phyloP scores from a whole-genome alignment of 35 echinoderm and acorn worm genomes.

The Apostichopus japonicus region DNA sequence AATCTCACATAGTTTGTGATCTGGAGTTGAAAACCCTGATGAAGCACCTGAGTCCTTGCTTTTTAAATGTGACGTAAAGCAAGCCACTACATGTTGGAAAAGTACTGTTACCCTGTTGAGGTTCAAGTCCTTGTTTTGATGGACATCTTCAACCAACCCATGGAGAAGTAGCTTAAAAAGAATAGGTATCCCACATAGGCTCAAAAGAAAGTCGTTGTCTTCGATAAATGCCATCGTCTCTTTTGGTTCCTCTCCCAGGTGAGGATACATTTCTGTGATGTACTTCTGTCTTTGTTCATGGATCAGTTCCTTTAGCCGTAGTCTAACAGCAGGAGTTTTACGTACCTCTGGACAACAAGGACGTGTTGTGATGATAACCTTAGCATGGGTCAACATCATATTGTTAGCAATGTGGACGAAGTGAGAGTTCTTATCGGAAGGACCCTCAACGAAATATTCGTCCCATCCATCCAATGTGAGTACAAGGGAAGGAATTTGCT shows the following conservation, averaged over 20 bases:
- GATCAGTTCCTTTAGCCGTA: constrained; percentile 33
- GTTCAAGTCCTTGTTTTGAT: background rate
- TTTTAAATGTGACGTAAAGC: constrained; percentile 9
- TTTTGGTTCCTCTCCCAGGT: background rate
- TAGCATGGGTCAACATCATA: constrained; percentile 2
- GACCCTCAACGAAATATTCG: background rate
- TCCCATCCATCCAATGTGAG: constrained; percentile 30
- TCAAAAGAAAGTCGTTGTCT: constrained; percentile 38
- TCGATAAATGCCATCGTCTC: constrained; percentile 5
- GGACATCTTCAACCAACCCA: background rate
- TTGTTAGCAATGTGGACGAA: constrained; percentile 22
- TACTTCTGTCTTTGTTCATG: constrained; percentile 10
- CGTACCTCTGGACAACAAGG: background rate
- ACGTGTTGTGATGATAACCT: constrained; percentile 17
- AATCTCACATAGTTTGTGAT: constrained; percentile 36
- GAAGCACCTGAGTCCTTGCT: background rate
- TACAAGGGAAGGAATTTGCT: background rate
- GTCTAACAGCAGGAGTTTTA: background rate
- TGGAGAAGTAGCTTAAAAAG: constrained; percentile 14
- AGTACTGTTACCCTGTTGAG: constrained; percentile 39
- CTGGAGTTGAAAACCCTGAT: background rate
- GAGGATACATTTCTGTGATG: constrained; percentile 1
- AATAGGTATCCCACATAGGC: constrained; percentile 31
- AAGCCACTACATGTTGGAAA: background rate
- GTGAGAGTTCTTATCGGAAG: background rate